phyloP scores from a whole-genome alignment of 2,888 invertebrate genomes.

The Drymonia ruficornis region DNA sequence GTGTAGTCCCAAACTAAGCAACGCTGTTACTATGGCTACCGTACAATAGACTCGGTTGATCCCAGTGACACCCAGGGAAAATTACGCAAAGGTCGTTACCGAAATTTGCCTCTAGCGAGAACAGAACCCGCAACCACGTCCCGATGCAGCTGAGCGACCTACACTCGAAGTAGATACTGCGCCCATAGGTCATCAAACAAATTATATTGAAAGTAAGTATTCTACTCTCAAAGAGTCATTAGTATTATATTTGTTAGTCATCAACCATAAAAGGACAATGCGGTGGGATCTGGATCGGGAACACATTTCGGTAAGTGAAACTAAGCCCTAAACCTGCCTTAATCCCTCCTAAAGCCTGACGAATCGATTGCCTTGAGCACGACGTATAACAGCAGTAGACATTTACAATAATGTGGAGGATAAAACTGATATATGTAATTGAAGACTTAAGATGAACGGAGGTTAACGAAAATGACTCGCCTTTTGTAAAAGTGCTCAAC shows the following conservation, averaged over 20 bases:
- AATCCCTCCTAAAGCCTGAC: conserved; percentile 14
- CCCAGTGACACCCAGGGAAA: too few relatives aligned
- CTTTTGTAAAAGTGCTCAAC: neutral
- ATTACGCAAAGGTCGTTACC: too few relatives aligned
- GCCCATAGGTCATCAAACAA: too few relatives aligned
- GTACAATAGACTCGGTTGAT: too few relatives aligned
- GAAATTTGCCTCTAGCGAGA: too few relatives aligned
- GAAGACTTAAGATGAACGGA: neutral
- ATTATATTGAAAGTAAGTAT: too few relatives aligned
- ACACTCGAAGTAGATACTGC: too few relatives aligned
- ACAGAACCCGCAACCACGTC: too few relatives aligned
- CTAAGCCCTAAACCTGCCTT: conserved; percentile 8
- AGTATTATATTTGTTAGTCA: conserved; percentile 19
- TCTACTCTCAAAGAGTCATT: neutral
- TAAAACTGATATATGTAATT: neutral
- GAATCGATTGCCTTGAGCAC: conserved; percentile 23
- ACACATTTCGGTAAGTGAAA: conserved; percentile 16
- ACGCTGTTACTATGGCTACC: too few relatives aligned
- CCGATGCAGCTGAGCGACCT: too few relatives aligned
- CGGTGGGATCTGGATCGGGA: conserved; percentile 15
- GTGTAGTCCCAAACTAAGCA: too few relatives aligned
- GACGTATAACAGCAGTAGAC: conserved; percentile 9
- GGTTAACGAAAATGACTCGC: neutral
- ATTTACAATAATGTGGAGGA: neutral
- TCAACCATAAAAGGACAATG: conserved; percentile 17